phyloP scores from a whole-genome alignment of 2,113 vertebrate genomes.

The Eptatretus burgeri region DNA sequence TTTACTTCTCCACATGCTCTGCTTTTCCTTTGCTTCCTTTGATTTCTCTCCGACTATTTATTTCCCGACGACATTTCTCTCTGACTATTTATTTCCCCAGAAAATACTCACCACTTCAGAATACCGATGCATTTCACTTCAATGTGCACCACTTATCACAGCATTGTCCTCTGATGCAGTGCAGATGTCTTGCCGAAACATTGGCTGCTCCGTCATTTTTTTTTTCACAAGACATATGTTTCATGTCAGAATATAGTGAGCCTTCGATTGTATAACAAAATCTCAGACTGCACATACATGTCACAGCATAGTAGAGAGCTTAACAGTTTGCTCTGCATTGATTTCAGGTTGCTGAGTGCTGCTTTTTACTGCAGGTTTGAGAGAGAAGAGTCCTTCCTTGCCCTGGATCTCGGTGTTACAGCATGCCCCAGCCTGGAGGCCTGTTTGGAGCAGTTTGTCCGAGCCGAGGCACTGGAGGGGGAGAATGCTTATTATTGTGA shows the following conservation, averaged over 20 bases:
- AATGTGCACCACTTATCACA: too few relatives aligned
- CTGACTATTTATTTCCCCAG: not conserved
- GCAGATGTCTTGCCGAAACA: too few relatives aligned
- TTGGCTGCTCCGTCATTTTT: too few relatives aligned
- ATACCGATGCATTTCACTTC: too few relatives aligned
- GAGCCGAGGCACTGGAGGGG: conserved; percentile 91
- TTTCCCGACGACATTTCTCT: not conserved
- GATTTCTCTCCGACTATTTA: not conserved
- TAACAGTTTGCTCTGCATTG: not conserved
- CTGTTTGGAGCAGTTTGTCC: conserved; percentile 87
- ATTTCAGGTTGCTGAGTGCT: not conserved
- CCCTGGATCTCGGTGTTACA: conserved; percentile 79
- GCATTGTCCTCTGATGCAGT: too few relatives aligned
- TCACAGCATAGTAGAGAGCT: not conserved
- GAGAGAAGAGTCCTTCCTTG: conserved; percentile 91
- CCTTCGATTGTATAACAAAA: too few relatives aligned
- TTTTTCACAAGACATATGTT: too few relatives aligned
- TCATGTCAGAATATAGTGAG: too few relatives aligned
- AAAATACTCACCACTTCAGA: too few relatives aligned
- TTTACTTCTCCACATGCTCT: not conserved
- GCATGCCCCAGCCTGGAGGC: conserved; percentile 93
- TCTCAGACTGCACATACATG: too few relatives aligned
- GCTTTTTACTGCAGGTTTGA: conserved; percentile 33
- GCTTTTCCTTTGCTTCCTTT: not conserved
- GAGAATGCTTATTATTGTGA: conserved; percentile 98